Evolutionary conservation across 2,888 invertebrate genomes (phyloP), one percentile per base, ranked within the genome.

Genomic region (Chrysolina oricalcia): DNA sequence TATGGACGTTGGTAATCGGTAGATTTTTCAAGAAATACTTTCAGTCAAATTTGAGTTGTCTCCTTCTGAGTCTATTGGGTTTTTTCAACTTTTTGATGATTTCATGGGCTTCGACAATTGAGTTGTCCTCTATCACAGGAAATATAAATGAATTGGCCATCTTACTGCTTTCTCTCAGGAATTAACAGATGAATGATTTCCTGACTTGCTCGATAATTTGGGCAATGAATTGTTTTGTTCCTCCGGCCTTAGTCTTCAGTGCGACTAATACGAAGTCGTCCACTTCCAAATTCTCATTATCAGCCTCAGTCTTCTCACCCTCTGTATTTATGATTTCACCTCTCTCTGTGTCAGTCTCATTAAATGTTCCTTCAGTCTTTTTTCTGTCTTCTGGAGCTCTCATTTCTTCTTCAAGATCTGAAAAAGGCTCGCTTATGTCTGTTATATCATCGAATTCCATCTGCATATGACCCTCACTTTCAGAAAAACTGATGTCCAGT

Each of bases 31-130:
- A 48, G 48, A 48, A 48, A 48, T n/a, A n/a, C 48, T 48, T 15
- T 48, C 48, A 48, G 48, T 48, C 48, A 48, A 48, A 48, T 48
- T 48, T 48, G 48, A 48, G 48, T 48, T 48, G 48, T 8, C 48
- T 13, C 15, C 48, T 48, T 48, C 48, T 48, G 9, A 48, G 13
- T 48, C 48, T 48, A 48, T 48, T 48, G 48, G 48, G n/a, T 48
- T 48, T 48, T 48, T 48, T 48, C 48, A 48, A 48, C 48, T 48
- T 48, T 48, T 48, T 48, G 48, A 48, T 48, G 48, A 48, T 48
- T 48, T 48, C 48, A 48, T 48, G 48, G 48, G 48, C 48, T 48
- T 48, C 48, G 48, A 48, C 48, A 15, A 48, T 48, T 48, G 48
- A 48, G 48, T 48, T 48, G 48, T 8, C 48, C 48, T 48, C 48